Conservation (phyloP, 2,113 vertebrate species). For the Phaethornis superciliosus region DNA sequence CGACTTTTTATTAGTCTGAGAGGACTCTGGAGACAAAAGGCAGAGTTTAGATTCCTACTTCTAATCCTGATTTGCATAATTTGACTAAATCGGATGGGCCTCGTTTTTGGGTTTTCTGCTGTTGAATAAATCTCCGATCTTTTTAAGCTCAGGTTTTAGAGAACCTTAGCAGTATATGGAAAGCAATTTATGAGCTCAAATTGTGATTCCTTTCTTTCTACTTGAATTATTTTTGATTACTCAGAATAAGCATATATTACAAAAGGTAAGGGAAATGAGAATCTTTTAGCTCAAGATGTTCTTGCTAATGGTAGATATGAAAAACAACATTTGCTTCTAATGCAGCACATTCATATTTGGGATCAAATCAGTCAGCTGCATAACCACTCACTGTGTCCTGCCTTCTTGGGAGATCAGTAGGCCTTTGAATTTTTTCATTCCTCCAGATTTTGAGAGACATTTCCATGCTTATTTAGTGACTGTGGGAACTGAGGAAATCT, state of each 20-base stretch:
- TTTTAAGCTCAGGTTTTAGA: slow-evolving; percentile 12
- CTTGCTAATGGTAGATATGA: neutral
- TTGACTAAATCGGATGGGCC: slow-evolving; percentile 31
- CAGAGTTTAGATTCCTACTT: slow-evolving; percentile 9
- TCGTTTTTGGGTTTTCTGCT: slow-evolving; percentile 14
- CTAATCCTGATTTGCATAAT: slow-evolving; percentile 51
- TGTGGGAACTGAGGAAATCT: neutral
- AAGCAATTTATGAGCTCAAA: neutral
- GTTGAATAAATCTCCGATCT: neutral
- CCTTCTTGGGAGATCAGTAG: neutral
- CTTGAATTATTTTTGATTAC: neutral
- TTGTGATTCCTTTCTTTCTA: neutral
- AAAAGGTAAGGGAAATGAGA: neutral
- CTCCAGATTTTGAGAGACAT: neutral
- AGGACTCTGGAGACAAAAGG: slow-evolving; percentile 14
- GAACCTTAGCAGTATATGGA: neutral
- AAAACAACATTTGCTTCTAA: neutral
- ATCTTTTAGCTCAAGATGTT: neutral
- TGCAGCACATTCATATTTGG: neutral
- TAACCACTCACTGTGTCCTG: neutral
- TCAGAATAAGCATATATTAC: neutral
- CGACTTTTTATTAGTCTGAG: neutral
- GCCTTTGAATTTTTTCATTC: neutral
- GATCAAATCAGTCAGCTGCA: neutral
- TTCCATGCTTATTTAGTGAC: neutral